These are phyloP conservation scores for Anolis carolinensis DNA, from an alignment of 2,113 vertebrate species.

Conservation along the genomic window DNA sequence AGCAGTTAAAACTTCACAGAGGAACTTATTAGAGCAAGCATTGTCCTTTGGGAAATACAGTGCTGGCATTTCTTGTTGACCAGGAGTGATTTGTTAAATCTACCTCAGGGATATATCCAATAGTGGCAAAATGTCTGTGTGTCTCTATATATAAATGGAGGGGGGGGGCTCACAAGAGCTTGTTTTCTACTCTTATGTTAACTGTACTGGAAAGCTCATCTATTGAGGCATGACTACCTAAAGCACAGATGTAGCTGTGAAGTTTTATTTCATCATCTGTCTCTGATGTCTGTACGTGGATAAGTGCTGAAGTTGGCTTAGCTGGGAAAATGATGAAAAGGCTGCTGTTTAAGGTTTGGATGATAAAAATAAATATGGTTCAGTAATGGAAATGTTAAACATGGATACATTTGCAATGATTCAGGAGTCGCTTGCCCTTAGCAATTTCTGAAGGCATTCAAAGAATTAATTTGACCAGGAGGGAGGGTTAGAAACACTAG, in stretches of 20 bases:
- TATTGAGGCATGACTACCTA: background rate
- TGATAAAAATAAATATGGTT: background rate
- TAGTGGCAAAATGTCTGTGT: background rate
- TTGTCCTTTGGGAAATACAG: background rate
- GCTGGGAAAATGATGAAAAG: background rate
- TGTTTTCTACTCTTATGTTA: constrained; percentile 7
- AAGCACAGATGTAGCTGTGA: background rate
- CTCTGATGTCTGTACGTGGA: background rate
- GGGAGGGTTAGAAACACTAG: no score
- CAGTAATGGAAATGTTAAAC: background rate
- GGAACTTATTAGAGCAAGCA: background rate
- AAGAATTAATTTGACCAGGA: background rate
- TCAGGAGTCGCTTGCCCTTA: background rate
- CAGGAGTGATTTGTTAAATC: constrained; percentile 19
- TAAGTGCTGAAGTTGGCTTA: background rate
- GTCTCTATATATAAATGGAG: background rate
- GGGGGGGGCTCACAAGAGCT: background rate
- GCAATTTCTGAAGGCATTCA: background rate
- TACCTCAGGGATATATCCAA: constrained; percentile 1
- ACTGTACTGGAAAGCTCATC: background rate
- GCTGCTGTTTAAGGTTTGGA: background rate
- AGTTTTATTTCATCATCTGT: background rate
- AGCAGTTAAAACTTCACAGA: background rate
- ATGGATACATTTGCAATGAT: background rate
- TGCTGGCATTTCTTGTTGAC: background rate